Conservation (phyloP, 2,888 invertebrate species). For the Caenorhabditis sp. region DNA sequence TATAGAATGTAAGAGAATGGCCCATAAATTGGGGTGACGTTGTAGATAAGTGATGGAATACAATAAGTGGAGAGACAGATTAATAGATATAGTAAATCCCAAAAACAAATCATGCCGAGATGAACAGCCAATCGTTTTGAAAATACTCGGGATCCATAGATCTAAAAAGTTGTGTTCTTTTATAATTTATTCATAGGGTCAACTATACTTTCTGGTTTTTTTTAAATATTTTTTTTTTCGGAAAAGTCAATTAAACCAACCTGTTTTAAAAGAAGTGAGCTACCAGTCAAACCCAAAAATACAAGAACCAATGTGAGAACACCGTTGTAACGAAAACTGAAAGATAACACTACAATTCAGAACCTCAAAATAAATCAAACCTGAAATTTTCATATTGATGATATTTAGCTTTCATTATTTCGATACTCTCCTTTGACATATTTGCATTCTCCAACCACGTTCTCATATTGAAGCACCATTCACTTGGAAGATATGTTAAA, state of each 20-base stretch:
- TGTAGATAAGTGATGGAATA: slow-evolving; percentile 49
- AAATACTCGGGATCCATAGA: slow-evolving; percentile 63
- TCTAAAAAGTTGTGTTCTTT: slow-evolving; percentile 26
- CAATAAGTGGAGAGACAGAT: slow-evolving; percentile 61
- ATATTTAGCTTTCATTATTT: slow-evolving; percentile 35
- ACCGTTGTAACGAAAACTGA: slow-evolving; percentile 61
- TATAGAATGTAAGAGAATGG: slow-evolving; percentile 67
- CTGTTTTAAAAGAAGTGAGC: slow-evolving; percentile 59
- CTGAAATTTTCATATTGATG: slow-evolving; percentile 49
- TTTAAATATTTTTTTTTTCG: too few species aligned
- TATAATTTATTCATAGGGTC: too few species aligned
- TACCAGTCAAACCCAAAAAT: slow-evolving; percentile 63
- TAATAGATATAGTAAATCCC: slow-evolving; percentile 63
- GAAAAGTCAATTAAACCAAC: slow-evolving; percentile 20
- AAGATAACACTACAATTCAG: slow-evolving; percentile 12
- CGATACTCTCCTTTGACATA: slow-evolving; percentile 18
- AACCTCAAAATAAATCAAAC: slow-evolving; percentile 10
- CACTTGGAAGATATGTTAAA: slow-evolving; percentile 10
- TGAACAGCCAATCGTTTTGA: slow-evolving; percentile 67
- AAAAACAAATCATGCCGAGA: slow-evolving; percentile 65
- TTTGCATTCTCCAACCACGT: slow-evolving; percentile 39
- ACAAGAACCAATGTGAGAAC: slow-evolving; percentile 62
- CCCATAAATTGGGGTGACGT: slow-evolving; percentile 55
- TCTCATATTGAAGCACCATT: slow-evolving; percentile 59
- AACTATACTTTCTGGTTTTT: too few species aligned